Base-by-base conservation (phyloP, 1,140 invertebrate genomes). In the Drosophila dunni region DNA sequence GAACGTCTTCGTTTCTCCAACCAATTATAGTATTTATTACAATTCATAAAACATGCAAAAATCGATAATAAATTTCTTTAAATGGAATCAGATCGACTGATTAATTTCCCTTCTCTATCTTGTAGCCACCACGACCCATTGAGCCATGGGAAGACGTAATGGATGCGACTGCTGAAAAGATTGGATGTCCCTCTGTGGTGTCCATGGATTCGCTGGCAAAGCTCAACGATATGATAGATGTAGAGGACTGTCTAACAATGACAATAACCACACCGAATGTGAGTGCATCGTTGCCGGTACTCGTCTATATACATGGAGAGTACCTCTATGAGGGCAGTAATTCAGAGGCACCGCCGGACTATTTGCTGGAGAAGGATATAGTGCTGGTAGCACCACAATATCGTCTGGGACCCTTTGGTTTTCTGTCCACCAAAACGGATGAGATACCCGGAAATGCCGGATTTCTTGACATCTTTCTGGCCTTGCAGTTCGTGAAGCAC, bases 331-430 rank as follows among this genome's bases (percentile, higher is more conserved):
- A 91, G 69, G 91, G 91, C 36, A 91, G 85, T 61, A 90, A 94
- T 1, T 94, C 94, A 58, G 94, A 94, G 0, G 96, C 96, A 69
- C 95, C 95, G 1, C 95, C 96, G 0, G 95, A 96, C 70, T 95
- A 95, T 78, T 91, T 98, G 1, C 92, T 97, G 2, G 96, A 97
- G 63, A 93, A 94, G 62, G 95, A 97, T 73, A 93, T 97, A 0
- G 93, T 98, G 11, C 93, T 97, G 0, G 96, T 98, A 7, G 95
- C 95, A 0, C 93, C 96, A 0, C 97, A 98, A 91, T 98, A 97
- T 89, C 94, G 97, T 89, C 94, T 96, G 48, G 94, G 94, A 11
- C 93, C 93, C 0, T 93, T 94, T 61, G 94, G 94, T 81, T 94
- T 94, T 78, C 83, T 94, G 67, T 94, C 91, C 5, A 94, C 93